Percentiles rank a stretch among this genome's conserved stretches.
phyloP scores from a whole-genome alignment of 1,140 invertebrate genomes.

The Drosophila busckii region DNA sequence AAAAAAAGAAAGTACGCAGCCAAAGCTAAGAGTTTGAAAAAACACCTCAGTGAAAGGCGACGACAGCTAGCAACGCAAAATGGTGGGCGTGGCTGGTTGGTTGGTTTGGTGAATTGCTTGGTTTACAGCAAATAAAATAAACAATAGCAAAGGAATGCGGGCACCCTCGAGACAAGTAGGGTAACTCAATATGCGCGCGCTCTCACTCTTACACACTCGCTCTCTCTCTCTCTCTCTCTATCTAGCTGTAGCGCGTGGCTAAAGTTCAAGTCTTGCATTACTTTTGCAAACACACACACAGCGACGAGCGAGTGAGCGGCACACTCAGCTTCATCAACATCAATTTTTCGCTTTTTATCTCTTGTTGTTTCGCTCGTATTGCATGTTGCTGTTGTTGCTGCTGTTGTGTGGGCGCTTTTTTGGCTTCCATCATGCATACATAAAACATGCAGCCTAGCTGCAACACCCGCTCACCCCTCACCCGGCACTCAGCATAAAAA shows the following conservation, averaged over 20 bases:
- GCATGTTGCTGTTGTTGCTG: slow-evolving; percentile 16
- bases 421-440: slow-evolving; percentile 47
- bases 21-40: slow-evolving; percentile 16
- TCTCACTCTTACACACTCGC: background rate
- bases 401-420: slow-evolving; percentile 13
- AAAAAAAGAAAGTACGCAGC: background rate
- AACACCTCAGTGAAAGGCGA: slow-evolving; percentile 27
- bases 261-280: slow-evolving; percentile 61
- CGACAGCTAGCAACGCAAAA: slow-evolving; percentile 46
- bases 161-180: slow-evolving; percentile 5
- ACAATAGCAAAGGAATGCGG: slow-evolving; percentile 41
- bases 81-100: background rate
- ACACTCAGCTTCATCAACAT: slow-evolving; percentile 54
- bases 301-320: slow-evolving; percentile 1
- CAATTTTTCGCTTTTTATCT: slow-evolving; percentile 39
- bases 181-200: background rate
- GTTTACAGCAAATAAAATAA: slow-evolving; percentile 62
- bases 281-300: slow-evolving; percentile 32
- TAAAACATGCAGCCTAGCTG: slow-evolving; percentile 48
- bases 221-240: slow-evolving; percentile 32
- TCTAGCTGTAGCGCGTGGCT: slow-evolving; percentile 58
- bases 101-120: background rate
- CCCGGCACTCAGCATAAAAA: slow-evolving; percentile 36
- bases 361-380: background rate
- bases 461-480: slow-evolving; percentile 13